phyloP scores from a whole-genome alignment of 2,797 vertebrate species.

The Silurus aristotelis region DNA sequence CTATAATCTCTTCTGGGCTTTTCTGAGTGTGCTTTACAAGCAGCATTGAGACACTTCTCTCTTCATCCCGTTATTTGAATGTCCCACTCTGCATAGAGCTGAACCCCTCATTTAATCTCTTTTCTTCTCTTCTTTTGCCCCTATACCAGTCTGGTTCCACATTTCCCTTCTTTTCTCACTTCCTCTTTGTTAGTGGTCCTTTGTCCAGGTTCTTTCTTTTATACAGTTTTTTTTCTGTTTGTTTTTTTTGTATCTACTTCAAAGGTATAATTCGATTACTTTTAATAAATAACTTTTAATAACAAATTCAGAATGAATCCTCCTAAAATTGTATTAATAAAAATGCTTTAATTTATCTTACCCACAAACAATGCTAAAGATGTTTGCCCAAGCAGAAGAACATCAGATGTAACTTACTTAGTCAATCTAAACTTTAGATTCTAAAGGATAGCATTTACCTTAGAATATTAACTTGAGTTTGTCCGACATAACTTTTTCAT shows the following conservation, averaged over 20 bases:
- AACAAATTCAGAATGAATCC: background rate
- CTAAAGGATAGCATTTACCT: background rate
- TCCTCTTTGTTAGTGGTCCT: slow-evolving; percentile 25
- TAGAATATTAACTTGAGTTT: background rate
- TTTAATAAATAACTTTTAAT: background rate
- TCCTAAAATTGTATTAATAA: background rate
- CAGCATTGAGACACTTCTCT: slow-evolving; percentile 11
- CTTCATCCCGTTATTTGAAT: slow-evolving; percentile 32
- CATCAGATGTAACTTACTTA: background rate
- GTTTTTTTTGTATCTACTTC: background rate
- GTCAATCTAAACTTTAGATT: background rate
- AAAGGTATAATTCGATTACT: background rate
- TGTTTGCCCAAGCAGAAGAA: background rate
- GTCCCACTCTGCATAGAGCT: slow-evolving; percentile 10
- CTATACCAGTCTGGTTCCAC: slow-evolving; percentile 16
- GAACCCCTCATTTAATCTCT: slow-evolving; percentile 13
- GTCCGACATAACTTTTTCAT: background rate
- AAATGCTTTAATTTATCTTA: background rate
- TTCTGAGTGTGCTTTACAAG: background rate
- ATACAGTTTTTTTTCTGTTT: background rate
- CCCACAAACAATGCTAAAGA: background rate
- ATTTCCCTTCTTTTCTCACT: slow-evolving; percentile 15
- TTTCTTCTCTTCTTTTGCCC: slow-evolving; percentile 37
- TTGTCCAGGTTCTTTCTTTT: slow-evolving; percentile 2
- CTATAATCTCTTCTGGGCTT: background rate